Evolutionary conservation across 2,113 vertebrate genomes (phyloP).

Genomic region (Halichoeres trimaculatus): DNA sequence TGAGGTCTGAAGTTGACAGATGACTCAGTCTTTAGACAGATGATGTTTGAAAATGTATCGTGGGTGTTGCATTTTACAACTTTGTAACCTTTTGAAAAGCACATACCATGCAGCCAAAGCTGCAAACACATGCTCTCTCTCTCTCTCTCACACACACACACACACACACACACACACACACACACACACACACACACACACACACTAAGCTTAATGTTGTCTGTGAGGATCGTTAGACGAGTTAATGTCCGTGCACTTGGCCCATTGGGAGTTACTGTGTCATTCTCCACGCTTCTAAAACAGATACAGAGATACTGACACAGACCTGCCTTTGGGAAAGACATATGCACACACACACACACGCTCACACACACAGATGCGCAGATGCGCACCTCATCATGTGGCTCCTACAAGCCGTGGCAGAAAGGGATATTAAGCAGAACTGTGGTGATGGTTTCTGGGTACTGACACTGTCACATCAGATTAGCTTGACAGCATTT

Average conservation of each 20-base stretch:
- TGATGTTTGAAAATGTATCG: constrained; percentile 25
- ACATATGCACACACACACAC: constrained; percentile 16
- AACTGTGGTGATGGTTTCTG: constrained; percentile 61
- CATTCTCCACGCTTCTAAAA: constrained; percentile 68
- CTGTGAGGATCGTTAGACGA: constrained; percentile 75
- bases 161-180: constrained; percentile 13
- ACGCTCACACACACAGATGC: constrained; percentile 8
- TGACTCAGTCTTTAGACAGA: constrained; percentile 34
- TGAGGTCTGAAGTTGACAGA: constrained; percentile 25
- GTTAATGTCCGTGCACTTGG: constrained; percentile 76
- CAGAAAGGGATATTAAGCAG: constrained; percentile 64
- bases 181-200: constrained; percentile 14
- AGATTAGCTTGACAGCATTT: constrained; percentile 65
- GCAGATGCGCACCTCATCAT: constrained; percentile 41
- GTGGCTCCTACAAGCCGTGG: constrained; percentile 53
- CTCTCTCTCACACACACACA: constrained; percentile 16
- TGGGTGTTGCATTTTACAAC: constrained; percentile 22
- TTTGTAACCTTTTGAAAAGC: constrained; percentile 49
- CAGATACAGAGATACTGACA: constrained; percentile 65
- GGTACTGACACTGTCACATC: constrained; percentile 67
- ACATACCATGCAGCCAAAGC: constrained; percentile 18
- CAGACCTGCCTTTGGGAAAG: constrained; percentile 57
- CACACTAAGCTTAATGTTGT: constrained; percentile 53
- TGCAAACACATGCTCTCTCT: too few species aligned
- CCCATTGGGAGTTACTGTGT: constrained; percentile 60